Evolutionary conservation across 2,113 vertebrate species (phyloP).

Genomic region (Chroicocephalus ridibundus): DNA sequence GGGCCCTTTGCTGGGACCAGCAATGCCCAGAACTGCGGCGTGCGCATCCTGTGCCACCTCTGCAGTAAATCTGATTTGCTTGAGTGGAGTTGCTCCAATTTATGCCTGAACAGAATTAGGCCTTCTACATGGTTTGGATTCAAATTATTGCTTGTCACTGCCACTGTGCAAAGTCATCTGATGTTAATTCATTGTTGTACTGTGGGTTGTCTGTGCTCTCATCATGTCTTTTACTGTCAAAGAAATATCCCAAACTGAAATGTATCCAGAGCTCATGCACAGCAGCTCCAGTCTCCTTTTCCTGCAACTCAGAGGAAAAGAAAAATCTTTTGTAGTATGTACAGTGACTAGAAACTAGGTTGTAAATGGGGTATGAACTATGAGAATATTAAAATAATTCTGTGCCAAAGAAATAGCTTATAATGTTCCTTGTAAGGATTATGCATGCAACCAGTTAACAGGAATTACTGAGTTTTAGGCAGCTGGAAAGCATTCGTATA

Average conservation of each 20-base stretch:
- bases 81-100: slow-evolving; percentile 46
- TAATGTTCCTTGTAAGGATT: not conserved
- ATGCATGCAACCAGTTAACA: not conserved
- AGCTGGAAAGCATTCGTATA: not conserved
- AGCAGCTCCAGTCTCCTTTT: not conserved
- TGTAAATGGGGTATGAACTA: not conserved
- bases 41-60: not conserved
- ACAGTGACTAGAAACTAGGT: not conserved
- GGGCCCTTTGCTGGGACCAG: not conserved
- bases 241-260: slow-evolving; percentile 32
- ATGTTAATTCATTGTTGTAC: slow-evolving; percentile 9
- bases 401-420: not conserved
- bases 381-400: not conserved
- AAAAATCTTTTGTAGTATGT: not conserved
- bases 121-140: slow-evolving; percentile 35
- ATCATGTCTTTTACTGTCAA: slow-evolving; percentile 47
- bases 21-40: not conserved
- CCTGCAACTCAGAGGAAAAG: not conserved
- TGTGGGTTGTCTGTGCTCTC: slow-evolving; percentile 16
- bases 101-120: slow-evolving; percentile 56
- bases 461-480: not conserved
- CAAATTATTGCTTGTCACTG: slow-evolving; percentile 41
- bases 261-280: not conserved
- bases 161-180: slow-evolving; percentile 18
- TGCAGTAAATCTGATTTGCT: not conserved